Evolutionary conservation across 1,140 invertebrate genomes (phyloP), one percentile per base, ranked within the genome.

Genomic region (Cherax destructor): DNA sequence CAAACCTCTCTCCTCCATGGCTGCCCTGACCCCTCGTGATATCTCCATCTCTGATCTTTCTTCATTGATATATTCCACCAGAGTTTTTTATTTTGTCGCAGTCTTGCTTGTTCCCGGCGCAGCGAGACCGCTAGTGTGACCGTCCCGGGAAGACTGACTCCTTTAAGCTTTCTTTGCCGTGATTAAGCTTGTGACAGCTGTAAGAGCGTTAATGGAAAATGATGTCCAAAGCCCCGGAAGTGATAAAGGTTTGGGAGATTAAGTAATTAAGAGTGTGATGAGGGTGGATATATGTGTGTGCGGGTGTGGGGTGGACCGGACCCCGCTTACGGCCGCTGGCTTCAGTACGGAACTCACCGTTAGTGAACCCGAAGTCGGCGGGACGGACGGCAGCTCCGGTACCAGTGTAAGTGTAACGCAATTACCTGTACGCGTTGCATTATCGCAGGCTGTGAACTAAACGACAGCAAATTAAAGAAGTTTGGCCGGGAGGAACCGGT

Each of bases 61-160:
- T 86, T 41, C 78, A 86, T 86, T 86, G 85, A 86, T 78, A 86
- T 86, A 74, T 86, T 59, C 72, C 85, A 59, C 69, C 41, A 5
- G 21, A 61, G 16, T 21, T 78, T 79, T 87, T 87, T 87, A 1
- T 9, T 56, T 9, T 56, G 52, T 56, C 2, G 0, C 2, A 41
- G 30, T 41, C 30, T 41, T 41, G 0, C 30, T 41, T 41, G 2
- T 41, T 41, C 30, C 30, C 30, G 0, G 30, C 30, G 30, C 30
- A 41, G 30, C 30, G 30, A 41, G 30, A 41, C 2, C 30, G 30
- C 30, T 41, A 41, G 30, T 41, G 30, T 41, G 30, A 1, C 30
- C 30, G 30, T 41, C 30, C 30, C 30, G 30, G 30, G 2, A 41
- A 41, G 30, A 1, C 2, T 2, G 30, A 41, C 30, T 41, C 30